These are phyloP conservation scores for cattle (Bos taurus) DNA, from an alignment of 2,113 vertebrate genomes.

Conservation along the genomic window DNA sequence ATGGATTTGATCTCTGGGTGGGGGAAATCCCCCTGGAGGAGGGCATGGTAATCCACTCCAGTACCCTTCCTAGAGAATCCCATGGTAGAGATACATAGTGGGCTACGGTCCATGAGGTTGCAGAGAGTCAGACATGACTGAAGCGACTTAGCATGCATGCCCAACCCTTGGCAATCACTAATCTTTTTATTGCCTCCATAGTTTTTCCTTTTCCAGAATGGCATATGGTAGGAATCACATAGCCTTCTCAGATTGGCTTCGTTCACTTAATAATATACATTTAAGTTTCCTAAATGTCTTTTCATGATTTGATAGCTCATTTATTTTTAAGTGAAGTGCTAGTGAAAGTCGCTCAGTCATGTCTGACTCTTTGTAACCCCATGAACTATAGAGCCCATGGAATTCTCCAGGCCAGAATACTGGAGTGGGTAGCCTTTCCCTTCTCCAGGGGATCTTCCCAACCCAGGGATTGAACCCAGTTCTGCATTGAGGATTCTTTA, in stretches of 20 bases:
- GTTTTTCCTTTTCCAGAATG: background rate
- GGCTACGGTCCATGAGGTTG: background rate
- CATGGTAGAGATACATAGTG: accelerated
- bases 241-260: background rate
- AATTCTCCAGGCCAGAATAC: background rate
- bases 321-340: background rate
- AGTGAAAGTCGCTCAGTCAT: background rate
- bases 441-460: background rate
- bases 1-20: background rate
- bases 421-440: background rate
- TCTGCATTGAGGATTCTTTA: background rate
- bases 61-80: background rate
- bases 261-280: background rate
- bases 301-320: background rate
- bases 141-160: accelerated
- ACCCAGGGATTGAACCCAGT: background rate
- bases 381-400: background rate
- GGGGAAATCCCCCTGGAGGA: background rate
- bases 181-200: background rate
- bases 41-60: background rate
- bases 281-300: background rate
- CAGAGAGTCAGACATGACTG: background rate
- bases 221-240: background rate
- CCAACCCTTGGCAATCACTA: background rate
- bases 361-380: background rate